Evolutionary conservation across 2,888 invertebrate genomes (phyloP).

Genomic region (Netelia melanura): DNA sequence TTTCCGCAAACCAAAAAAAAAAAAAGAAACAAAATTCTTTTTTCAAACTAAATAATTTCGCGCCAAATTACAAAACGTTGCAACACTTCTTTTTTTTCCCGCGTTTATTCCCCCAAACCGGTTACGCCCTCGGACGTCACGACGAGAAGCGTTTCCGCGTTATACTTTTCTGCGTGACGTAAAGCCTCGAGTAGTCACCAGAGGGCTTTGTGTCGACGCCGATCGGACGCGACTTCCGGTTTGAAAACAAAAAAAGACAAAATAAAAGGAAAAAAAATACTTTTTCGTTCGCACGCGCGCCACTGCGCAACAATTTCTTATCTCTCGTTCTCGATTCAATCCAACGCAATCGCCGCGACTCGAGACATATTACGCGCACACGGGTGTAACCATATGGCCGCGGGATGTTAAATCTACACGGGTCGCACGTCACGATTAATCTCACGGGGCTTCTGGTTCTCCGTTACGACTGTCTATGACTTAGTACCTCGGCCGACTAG

Average conservation of each 20-base stretch:
- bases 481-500: slow-evolving; percentile 35
- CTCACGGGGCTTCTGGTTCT: slow-evolving; percentile 67
- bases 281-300: slow-evolving; percentile 19
- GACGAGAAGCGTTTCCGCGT: not conserved
- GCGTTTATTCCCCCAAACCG: slow-evolving; percentile 8
- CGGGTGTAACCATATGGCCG: slow-evolving; percentile 54
- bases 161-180: not conserved
- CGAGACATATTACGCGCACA: slow-evolving; percentile 16
- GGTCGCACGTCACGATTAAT: slow-evolving; percentile 65
- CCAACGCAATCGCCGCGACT: slow-evolving; percentile 40
- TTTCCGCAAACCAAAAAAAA: too few species aligned
- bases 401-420: slow-evolving; percentile 62
- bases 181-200: not conserved
- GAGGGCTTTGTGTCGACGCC: not conserved
- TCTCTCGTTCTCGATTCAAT: slow-evolving; percentile 53
- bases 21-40: too few species aligned
- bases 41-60: too few species aligned
- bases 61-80: too few species aligned
- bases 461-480: slow-evolving; percentile 53
- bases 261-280: not conserved
- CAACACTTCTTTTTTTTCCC: too few species aligned
- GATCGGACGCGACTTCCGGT: slow-evolving; percentile 52
- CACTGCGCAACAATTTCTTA: slow-evolving; percentile 48
- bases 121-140: slow-evolving; percentile 7
- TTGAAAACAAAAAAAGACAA: slow-evolving; percentile 7